Percentiles rank a stretch among this genome's conserved stretches.
phyloP scores from a whole-genome alignment of 2,888 invertebrate species.

The Lepidocyrtinus sp. region DNA sequence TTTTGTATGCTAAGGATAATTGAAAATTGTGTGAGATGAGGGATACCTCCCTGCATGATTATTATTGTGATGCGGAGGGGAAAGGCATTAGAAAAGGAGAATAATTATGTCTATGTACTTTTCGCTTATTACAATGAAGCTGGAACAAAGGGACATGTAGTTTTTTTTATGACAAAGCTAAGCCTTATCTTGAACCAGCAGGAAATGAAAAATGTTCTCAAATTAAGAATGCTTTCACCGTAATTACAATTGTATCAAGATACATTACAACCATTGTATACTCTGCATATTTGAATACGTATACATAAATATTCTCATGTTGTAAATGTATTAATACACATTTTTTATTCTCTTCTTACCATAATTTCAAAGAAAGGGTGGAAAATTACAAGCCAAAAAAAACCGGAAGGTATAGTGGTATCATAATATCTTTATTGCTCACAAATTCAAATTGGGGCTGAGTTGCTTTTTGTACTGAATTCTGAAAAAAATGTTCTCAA shows the following conservation, averaged over 20 bases:
- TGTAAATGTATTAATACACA: neutral
- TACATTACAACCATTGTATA: neutral
- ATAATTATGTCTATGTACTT: neutral
- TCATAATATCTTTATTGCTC: too few relatives aligned
- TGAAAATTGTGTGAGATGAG: slow-evolving; percentile 4
- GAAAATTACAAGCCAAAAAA: too few relatives aligned
- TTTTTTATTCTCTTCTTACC: neutral
- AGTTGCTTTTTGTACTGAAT: too few relatives aligned
- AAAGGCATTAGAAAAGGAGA: neutral
- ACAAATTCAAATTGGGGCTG: too few relatives aligned
- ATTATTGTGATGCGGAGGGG: neutral
- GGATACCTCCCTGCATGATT: neutral
- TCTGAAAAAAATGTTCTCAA: too few relatives aligned
- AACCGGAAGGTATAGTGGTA: too few relatives aligned
- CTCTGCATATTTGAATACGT: neutral
- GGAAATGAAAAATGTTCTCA: slow-evolving; percentile 15
- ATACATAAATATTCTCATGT: neutral
- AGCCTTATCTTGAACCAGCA: neutral
- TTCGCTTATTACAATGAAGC: slow-evolving; percentile 1
- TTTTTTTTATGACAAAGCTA: slow-evolving; percentile 7
- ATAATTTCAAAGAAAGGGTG: neutral
- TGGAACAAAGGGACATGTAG: too few relatives aligned
- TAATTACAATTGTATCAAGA: slow-evolving; percentile 19
- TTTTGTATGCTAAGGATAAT: slow-evolving; percentile 21
- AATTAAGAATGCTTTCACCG: slow-evolving; percentile 40